phyloP scores from a whole-genome alignment of 2,797 vertebrate species.

The Mareca penelope region DNA sequence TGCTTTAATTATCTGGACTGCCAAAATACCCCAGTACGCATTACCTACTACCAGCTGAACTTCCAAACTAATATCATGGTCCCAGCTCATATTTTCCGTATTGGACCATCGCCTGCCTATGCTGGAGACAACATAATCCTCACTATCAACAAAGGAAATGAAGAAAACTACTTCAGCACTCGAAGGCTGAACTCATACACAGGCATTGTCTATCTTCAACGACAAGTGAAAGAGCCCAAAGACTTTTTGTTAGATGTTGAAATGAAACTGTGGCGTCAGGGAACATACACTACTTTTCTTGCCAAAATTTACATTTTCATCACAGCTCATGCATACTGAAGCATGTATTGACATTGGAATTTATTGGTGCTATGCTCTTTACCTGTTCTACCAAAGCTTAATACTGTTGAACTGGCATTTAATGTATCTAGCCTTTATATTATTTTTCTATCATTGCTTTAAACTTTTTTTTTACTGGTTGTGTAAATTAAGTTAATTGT shows the following conservation, averaged over 20 bases:
- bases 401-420: constrained; percentile 61
- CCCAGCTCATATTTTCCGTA: constrained; percentile 96
- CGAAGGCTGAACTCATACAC: constrained; percentile 92
- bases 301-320: constrained; percentile 94
- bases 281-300: constrained; percentile 83
- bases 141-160: constrained; percentile 90
- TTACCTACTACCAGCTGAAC: constrained; percentile 95
- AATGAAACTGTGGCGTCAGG: constrained; percentile 97
- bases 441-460: constrained; percentile 57
- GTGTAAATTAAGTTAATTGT: constrained; percentile 76
- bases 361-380: constrained; percentile 76
- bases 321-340: constrained; percentile 86
- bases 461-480: constrained; percentile 27
- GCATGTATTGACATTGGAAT: constrained; percentile 20
- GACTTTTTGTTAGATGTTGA: constrained; percentile 94
- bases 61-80: constrained; percentile 93
- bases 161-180: constrained; percentile 93
- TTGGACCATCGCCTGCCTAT: constrained; percentile 92
- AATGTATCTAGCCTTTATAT: constrained; percentile 56
- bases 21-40: constrained; percentile 88
- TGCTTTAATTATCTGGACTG: constrained; percentile 90
- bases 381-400: constrained; percentile 58
- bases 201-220: constrained; percentile 89
- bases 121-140: constrained; percentile 93
- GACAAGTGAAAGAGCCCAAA: constrained; percentile 83